Percentiles rank a stretch among this genome's conserved stretches.
phyloP scores from a whole-genome alignment of 2,797 vertebrate genomes.

The Semaprochilodus insignis region DNA sequence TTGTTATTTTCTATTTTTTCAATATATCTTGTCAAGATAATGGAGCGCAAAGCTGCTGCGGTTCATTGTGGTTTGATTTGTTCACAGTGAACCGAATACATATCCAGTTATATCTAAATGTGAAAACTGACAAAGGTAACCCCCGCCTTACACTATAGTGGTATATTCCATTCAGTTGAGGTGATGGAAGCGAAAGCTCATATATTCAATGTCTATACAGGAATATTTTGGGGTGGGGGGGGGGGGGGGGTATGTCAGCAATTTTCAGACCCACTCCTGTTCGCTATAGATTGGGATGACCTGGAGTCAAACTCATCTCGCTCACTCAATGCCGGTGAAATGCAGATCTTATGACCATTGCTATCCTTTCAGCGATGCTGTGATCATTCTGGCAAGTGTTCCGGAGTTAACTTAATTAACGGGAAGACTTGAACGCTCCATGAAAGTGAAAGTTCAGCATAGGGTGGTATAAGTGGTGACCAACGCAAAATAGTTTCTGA shows the following conservation, averaged over 20 bases:
- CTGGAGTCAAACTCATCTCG: conserved; percentile 55
- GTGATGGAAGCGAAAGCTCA: conserved; percentile 2
- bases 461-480: conserved; percentile 7
- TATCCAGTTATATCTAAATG: conserved; percentile 18
- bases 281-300: conserved; percentile 44
- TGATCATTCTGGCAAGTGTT: conserved; percentile 19
- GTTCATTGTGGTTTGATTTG: conserved; percentile 14
- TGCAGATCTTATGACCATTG: conserved; percentile 28
- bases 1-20: not conserved
- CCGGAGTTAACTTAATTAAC: conserved; percentile 40
- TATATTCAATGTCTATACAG: conserved; percentile 1
- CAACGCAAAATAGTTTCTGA: not conserved
- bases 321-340: conserved; percentile 21
- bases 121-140: conserved; percentile 27
- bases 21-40: conserved; percentile 15
- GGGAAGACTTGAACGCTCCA: conserved; percentile 18
- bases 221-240: not conserved
- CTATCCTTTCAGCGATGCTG: not conserved
- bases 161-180: not conserved
- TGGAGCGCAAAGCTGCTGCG: conserved; percentile 4
- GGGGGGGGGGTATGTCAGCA: conserved; percentile 25
- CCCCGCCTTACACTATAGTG: not conserved
- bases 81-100: not conserved
- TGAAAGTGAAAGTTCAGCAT: conserved; percentile 25
- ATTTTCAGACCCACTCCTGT: conserved; percentile 34